Evolutionary conservation across 2,113 vertebrate genomes (phyloP).

Genomic region (Ibidorhyncha struthersii): DNA sequence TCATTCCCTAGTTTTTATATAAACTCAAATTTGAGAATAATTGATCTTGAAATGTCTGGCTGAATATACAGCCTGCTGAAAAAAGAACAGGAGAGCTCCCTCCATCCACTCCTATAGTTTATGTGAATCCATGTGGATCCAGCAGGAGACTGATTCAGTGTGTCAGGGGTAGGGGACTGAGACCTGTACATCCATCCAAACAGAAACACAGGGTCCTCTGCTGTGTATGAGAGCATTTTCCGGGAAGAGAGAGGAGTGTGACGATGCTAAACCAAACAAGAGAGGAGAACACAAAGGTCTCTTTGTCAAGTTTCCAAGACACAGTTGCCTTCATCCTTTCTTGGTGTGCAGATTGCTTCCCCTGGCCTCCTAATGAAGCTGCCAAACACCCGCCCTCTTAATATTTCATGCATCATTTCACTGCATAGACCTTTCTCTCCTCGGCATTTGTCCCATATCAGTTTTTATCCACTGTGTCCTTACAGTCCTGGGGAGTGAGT

Average conservation of each 20-base stretch:
- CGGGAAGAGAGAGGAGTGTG: background rate
- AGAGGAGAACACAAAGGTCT: slow-evolving; percentile 38
- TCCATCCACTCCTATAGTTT: slow-evolving; percentile 18
- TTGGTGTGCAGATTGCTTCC: slow-evolving; percentile 18
- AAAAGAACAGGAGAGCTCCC: background rate
- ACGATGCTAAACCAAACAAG: background rate
- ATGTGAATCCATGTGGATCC: slow-evolving; percentile 56
- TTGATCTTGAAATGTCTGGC: slow-evolving; percentile 34
- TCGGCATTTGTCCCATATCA: background rate
- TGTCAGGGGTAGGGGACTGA: background rate
- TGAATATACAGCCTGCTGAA: background rate
- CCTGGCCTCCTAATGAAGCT: slow-evolving; percentile 29
- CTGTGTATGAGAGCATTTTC: background rate
- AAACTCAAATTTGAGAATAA: slow-evolving; percentile 48
- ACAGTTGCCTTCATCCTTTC: slow-evolving; percentile 49
- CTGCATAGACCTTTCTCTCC: background rate
- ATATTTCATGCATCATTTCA: slow-evolving; percentile 27
- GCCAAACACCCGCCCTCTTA: background rate
- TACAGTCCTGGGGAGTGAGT: background rate
- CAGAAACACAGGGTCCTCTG: slow-evolving; percentile 14
- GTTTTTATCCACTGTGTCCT: background rate
- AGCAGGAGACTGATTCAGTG: slow-evolving; percentile 15
- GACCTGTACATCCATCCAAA: background rate
- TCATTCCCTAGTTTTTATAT: background rate
- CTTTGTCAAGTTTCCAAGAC: slow-evolving; percentile 51